These are phyloP conservation scores for Anser cygnoides DNA, from an alignment of 2,113 vertebrate species.

Conservation along the genomic window DNA sequence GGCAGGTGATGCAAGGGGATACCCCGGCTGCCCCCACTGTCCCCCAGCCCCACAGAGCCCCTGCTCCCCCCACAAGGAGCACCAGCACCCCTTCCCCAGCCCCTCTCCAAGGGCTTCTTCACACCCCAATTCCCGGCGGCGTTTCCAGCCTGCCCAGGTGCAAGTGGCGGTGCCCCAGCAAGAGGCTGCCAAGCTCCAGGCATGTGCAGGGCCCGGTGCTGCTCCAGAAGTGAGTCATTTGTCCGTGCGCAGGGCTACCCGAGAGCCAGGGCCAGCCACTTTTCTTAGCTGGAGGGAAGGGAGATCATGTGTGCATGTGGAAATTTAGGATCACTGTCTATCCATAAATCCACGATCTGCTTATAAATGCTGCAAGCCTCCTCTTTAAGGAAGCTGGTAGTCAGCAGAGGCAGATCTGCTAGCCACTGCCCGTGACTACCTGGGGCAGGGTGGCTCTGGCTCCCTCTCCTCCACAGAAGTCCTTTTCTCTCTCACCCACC, in stretches of 20 bases:
- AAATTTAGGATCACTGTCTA: neutral
- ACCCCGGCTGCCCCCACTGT: neutral
- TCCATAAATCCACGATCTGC: neutral
- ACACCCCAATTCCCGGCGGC: rapidly evolving
- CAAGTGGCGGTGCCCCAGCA: rapidly evolving
- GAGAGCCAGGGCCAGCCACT: neutral
- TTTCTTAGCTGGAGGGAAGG: neutral
- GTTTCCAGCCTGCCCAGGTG: neutral
- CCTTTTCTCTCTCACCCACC: conserved; percentile 15
- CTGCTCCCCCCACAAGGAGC: neutral
- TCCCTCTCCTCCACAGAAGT: neutral
- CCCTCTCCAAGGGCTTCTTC: rapidly evolving
- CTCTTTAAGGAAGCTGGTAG: neutral
- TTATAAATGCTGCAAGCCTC: neutral
- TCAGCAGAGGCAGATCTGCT: neutral
- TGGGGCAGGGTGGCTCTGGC: neutral
- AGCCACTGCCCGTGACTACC: neutral
- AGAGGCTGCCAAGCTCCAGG: neutral
- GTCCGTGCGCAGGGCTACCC: rapidly evolving
- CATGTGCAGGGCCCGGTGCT: rapidly evolving
- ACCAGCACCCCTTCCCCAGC: neutral
- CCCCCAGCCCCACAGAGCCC: neutral
- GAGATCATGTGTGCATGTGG: conserved; percentile 2
- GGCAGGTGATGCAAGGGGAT: neutral
- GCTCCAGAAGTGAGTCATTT: neutral